Base-by-base conservation (phyloP, 2,113 vertebrate species). In the Nothobranchius kuhntae region DNA sequence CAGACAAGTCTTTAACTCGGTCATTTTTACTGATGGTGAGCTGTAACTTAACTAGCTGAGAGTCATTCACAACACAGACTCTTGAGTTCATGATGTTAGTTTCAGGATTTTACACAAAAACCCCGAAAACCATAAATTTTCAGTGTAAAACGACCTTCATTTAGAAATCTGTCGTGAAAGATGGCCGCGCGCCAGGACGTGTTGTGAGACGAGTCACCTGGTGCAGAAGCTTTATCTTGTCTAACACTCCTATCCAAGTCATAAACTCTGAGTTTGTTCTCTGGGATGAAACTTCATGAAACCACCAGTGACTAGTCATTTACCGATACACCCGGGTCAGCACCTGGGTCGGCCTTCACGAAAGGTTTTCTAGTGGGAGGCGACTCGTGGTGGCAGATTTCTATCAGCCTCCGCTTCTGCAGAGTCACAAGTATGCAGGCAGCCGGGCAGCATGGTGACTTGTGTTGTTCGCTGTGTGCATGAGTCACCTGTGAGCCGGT, bases 401-500 rank as follows among this genome's bases (percentile, higher is more conserved):
- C 46, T 53, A 24, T 69, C 70, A 6, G 58, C 36, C 40, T 50
- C 15, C 8, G 24, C 52, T 35, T 71, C 42, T 72, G 68, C 56
- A 44, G 15, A 64, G 61, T 66, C 46, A 44, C 50, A 73, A 59
- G 67, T 54, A 30, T 13, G 48, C 15, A 10, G 54, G 71, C 59
- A 71, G 60, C 76, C 59, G 5, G 64, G 86, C 52, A 71, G 69
- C 68, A 52, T 7, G n/a, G 51, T 44, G 69, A 65, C 68, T 64
- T 73, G 52, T 77, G 80, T 89, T 85, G 85, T 87, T 81, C 71
- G 42, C 45, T 56, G 65, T 78, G 77, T 65, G 75, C 61, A 42
- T 79, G 74, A 85, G 68, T 85, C 82, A 89, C 81, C 85, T 86
- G 82, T 70, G 13, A 73, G 48, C 42, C 24, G 1, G 35, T 30